These are phyloP conservation scores for Megastigmus dorsalis DNA, from an alignment of 2,888 invertebrate species.

Conservation along the genomic window DNA sequence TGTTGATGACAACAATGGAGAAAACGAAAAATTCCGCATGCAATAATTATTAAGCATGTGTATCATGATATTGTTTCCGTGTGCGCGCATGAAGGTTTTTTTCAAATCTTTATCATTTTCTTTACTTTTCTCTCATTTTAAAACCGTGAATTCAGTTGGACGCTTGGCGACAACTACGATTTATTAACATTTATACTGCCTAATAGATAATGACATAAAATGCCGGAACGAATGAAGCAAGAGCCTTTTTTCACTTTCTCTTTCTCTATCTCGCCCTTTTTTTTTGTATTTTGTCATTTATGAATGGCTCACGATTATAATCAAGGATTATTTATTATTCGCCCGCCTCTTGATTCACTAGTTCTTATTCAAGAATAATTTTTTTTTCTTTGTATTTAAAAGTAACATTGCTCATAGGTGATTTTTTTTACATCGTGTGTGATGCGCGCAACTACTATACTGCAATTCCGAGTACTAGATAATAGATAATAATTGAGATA, in stretches of 20 bases:
- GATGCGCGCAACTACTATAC: conserved; percentile 20
- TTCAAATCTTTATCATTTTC: conserved; percentile 7
- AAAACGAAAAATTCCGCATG: neutral
- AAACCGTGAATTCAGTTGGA: conserved; percentile 13
- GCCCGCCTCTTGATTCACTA: too few relatives aligned
- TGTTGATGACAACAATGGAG: neutral
- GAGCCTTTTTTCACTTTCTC: conserved; percentile 2
- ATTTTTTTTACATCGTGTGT: conserved; percentile 27
- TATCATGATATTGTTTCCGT: neutral
- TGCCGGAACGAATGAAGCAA: conserved; percentile 13
- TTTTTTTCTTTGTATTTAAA: conserved; percentile 9
- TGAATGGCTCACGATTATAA: neutral
- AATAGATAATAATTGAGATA: neutral
- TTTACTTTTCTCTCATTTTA: too few relatives aligned
- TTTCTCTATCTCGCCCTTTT: neutral
- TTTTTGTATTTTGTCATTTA: conserved; percentile 13
- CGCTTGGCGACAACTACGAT: conserved; percentile 35
- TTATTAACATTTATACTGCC: conserved; percentile 18
- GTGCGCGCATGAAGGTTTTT: neutral
- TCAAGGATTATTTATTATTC: conserved; percentile 8
- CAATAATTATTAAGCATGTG: neutral
- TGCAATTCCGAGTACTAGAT: neutral
- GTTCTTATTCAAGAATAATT: conserved; percentile 11
- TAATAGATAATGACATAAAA: neutral
- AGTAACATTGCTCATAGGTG: conserved; percentile 31